Conservation (phyloP, 1,140 invertebrate species). For the Drosophila varians region DNA sequence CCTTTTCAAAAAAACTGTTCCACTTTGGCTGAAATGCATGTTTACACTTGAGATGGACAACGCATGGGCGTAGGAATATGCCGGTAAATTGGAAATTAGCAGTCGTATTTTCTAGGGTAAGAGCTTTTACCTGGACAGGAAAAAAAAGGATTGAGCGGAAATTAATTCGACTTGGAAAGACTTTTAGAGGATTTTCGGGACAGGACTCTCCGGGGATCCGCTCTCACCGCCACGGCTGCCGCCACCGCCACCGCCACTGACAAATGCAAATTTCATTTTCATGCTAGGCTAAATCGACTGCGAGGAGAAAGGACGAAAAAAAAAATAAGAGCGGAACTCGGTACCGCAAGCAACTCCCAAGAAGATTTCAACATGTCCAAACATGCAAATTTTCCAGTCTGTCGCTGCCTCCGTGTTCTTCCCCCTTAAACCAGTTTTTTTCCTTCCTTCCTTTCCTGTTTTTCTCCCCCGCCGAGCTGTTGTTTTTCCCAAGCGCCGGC, state of each 20-base stretch:
- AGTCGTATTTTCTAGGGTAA: not conserved
- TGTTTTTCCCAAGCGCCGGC: conserved; percentile 42
- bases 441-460: conserved; percentile 6
- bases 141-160: conserved; percentile 20
- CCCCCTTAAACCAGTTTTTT: conserved; percentile 2
- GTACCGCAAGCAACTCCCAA: conserved; percentile 62
- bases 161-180: conserved; percentile 20
- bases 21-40: conserved; percentile 53
- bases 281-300: conserved; percentile 43
- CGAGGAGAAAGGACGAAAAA: not conserved
- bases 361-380: conserved; percentile 81
- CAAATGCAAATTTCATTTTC: conserved; percentile 74
- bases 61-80: conserved; percentile 29
- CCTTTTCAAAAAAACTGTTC: conserved; percentile 22
- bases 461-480: conserved; percentile 32
- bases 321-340: conserved; percentile 25
- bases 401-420: conserved; percentile 59
- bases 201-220: conserved; percentile 5
- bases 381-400: conserved; percentile 82
- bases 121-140: conserved; percentile 4
- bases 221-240: conserved; percentile 53
- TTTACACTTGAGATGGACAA: conserved; percentile 49
- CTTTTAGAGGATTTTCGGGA: conserved; percentile 1
- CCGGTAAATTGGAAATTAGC: conserved; percentile 3
- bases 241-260: conserved; percentile 66